Evolutionary conservation across 23 tunicate genomes (phyloP).

Genomic region (Phallusia fumigata): DNA sequence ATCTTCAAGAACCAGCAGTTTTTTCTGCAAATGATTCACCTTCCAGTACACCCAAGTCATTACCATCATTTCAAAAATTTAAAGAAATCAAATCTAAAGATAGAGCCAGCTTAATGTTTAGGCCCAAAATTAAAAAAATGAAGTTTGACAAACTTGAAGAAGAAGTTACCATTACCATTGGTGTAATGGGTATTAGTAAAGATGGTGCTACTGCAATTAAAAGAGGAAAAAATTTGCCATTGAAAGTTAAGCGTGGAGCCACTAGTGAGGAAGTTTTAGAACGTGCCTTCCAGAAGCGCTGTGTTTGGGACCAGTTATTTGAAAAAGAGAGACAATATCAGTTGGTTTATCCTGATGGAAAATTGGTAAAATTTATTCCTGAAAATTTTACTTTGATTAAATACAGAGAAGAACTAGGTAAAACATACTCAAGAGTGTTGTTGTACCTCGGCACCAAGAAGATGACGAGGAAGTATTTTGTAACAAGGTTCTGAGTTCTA

Average conservation of each 20-base stretch:
- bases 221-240: not conserved
- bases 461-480: too few species aligned
- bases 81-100: too few species aligned
- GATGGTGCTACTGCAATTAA: not conserved
- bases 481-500: not conserved
- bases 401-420: not conserved
- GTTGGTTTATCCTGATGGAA: not conserved
- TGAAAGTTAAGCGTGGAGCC: not conserved
- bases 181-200: not conserved
- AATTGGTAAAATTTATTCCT: not conserved
- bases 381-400: slow-evolving; percentile 4
- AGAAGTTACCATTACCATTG: slow-evolving; percentile 9
- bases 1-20: too few species aligned
- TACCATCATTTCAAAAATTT: too few species aligned
- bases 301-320: not conserved
- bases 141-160: not conserved
- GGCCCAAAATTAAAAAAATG: not conserved
- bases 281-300: not conserved
- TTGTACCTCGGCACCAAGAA: not conserved
- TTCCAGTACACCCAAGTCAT: too few species aligned
- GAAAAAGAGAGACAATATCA: not conserved
- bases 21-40: too few species aligned
- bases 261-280: not conserved
- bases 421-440: slow-evolving; percentile 3
- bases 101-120: too few species aligned